A percentile compares a stretch with the other conserved stretches of the same genome.
Evolutionary conservation across 2,888 invertebrate genomes (phyloP).

Genomic region (Chymomyza caudatula): DNA sequence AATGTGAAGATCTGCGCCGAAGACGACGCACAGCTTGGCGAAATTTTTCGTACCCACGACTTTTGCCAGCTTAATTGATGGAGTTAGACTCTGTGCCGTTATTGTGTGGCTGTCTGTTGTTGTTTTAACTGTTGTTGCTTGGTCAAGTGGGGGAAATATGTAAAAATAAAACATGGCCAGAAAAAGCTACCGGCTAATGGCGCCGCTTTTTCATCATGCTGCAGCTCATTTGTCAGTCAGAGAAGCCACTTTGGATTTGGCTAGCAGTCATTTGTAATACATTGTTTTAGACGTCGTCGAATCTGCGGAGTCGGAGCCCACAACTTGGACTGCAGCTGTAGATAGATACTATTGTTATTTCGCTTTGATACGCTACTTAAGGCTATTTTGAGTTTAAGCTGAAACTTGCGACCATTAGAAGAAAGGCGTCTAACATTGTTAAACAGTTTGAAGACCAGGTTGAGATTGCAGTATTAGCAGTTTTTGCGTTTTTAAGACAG

Average conservation of each 20-base stretch:
- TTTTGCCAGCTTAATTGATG: constrained; percentile 43
- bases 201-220: constrained; percentile 27
- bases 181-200: constrained; percentile 33
- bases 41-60: constrained; percentile 45
- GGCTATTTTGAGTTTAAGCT: neutral
- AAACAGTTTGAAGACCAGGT: too few species aligned
- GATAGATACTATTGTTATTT: neutral
- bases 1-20: neutral
- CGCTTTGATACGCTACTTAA: neutral
- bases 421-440: too few species aligned
- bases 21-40: constrained; percentile 21
- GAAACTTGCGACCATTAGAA: neutral
- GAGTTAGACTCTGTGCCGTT: constrained; percentile 14
- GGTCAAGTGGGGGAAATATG: constrained; percentile 18
- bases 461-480: too few species aligned
- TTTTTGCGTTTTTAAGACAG: too few species aligned
- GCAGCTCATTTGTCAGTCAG: constrained; percentile 62
- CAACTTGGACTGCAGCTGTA: neutral
- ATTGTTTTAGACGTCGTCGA: constrained; percentile 42
- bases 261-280: constrained; percentile 63
- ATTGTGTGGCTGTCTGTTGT: constrained; percentile 14
- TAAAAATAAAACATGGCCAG: constrained; percentile 23
- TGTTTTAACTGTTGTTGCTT: constrained; percentile 27
- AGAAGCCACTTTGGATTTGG: constrained; percentile 42
- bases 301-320: neutral